A percentile compares a stretch with the other conserved stretches of the same genome.
phyloP scores from a whole-genome alignment of 2,888 invertebrate species.

The Eilema sororculum region DNA sequence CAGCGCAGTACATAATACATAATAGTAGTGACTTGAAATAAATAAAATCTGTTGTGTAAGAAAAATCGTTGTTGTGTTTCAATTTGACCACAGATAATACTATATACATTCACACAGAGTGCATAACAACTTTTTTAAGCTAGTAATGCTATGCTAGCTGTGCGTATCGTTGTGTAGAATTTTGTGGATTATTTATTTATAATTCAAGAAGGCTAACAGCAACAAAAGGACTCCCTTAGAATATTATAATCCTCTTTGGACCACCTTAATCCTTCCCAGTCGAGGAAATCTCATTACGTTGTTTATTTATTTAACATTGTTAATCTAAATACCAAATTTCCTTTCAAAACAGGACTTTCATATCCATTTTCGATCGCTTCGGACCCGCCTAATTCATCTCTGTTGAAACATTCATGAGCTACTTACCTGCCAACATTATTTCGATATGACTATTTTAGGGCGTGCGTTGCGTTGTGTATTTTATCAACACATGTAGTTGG shows the following conservation, averaged over 20 bases:
- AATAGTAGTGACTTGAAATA: too few species aligned
- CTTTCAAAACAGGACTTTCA: neutral
- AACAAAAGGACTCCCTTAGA: neutral
- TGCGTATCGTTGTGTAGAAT: neutral
- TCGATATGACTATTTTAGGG: too few species aligned
- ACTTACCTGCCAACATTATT: neutral
- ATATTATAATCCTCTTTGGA: neutral
- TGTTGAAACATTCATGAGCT: neutral
- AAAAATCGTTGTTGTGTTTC: too few species aligned
- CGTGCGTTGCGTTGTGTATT: too few species aligned
- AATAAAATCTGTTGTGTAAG: too few species aligned
- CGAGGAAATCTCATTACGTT: conserved; percentile 4
- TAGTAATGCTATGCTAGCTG: too few species aligned
- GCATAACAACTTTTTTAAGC: neutral
- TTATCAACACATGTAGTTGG: too few species aligned
- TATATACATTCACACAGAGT: too few species aligned
- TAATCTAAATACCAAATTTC: conserved; percentile 4
- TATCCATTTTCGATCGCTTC: neutral
- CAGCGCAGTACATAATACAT: too few species aligned
- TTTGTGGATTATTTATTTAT: neutral
- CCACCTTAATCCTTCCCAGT: neutral
- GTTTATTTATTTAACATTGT: conserved; percentile 4
- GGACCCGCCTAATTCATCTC: neutral
- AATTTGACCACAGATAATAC: too few species aligned
- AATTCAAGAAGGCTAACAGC: neutral